Base-by-base conservation (phyloP, 2,113 vertebrate genomes). In the Oncorhynchus keta region DNA sequence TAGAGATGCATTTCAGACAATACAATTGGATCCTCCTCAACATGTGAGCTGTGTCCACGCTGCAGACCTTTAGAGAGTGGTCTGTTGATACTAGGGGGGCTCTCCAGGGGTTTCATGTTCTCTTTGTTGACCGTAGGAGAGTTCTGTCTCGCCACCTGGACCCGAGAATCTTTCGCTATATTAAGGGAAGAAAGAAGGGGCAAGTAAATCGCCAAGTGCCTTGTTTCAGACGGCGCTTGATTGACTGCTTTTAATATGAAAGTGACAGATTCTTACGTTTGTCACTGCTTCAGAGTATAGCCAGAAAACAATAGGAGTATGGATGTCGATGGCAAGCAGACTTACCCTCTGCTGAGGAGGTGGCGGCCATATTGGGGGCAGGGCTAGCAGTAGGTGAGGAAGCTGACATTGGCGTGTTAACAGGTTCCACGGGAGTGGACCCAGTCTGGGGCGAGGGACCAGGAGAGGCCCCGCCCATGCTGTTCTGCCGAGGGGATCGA, bases 401-500 rank as follows among this genome's bases (percentile, higher is more conserved):
- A 76, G 94, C 94, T 66, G 95, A 94, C 74, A 93, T 87, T 79
- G 95, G 94, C 81, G 94, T 91, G 74, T 93, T 87, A 78, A 92
- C 92, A 71, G 94, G 91, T 88, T 99, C 97, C 24, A 95, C 77
- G 20, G 96, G 95, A 83, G 93, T 93, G 14, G 94, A 83, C 82
- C 95, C 97, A 84, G 95, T 90, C 87, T 97, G 98, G 30, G 96
- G 92, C 87, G 96, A 96, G 49, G 94, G 90, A 69, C 94, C 95
- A 20, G 95, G 77, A 76, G 95, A 92, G 74, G 92, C 86, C 77
- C 92, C 92, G 2, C 95, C 93, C 81, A 94, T 66, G 80, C 89
- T 96, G 85, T 93, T 97, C 86, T 98, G 98, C 86, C 97, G 93
- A n/a, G 97, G 97, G 77, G 97, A 99, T 85, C 96, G 95, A 77